Evolutionary conservation across 2,888 invertebrate species (phyloP).

Genomic region (Synanthedon vespiformis): DNA sequence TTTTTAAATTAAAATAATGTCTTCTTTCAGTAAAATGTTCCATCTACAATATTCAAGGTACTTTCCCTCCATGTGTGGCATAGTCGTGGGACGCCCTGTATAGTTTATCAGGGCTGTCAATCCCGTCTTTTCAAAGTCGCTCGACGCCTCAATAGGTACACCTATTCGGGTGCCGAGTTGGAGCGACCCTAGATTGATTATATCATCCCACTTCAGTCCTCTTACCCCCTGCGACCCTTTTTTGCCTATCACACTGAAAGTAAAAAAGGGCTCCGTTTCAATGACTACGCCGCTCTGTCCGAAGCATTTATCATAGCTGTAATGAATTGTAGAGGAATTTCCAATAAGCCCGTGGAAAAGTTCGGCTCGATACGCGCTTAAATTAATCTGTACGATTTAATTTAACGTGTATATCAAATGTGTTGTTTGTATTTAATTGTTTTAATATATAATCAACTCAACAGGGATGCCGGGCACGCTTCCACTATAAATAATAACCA

Average conservation of each 20-base stretch:
- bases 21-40: no score
- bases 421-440: no score
- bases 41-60: no score
- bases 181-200: conserved; percentile 61
- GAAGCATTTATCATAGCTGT: conserved; percentile 64
- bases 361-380: not conserved
- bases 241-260: conserved; percentile 65
- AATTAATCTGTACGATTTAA: no score
- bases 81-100: no score
- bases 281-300: conserved; percentile 35
- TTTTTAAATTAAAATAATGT: no score
- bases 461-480: no score
- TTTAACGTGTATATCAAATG: no score
- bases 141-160: conserved; percentile 34
- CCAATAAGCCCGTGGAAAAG: conserved; percentile 41
- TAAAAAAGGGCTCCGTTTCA: conserved; percentile 60
- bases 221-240: conserved; percentile 39
- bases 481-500: no score
- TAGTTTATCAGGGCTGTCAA: conserved; percentile 4
- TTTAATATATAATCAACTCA: no score
- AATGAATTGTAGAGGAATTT: conserved; percentile 61
- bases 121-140: conserved; percentile 18
- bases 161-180: conserved; percentile 12
- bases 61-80: no score
- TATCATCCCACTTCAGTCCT: conserved; percentile 50